These are phyloP conservation scores for Drosophila pandora DNA, from an alignment of 1,140 invertebrate species.

Conservation along the genomic window DNA sequence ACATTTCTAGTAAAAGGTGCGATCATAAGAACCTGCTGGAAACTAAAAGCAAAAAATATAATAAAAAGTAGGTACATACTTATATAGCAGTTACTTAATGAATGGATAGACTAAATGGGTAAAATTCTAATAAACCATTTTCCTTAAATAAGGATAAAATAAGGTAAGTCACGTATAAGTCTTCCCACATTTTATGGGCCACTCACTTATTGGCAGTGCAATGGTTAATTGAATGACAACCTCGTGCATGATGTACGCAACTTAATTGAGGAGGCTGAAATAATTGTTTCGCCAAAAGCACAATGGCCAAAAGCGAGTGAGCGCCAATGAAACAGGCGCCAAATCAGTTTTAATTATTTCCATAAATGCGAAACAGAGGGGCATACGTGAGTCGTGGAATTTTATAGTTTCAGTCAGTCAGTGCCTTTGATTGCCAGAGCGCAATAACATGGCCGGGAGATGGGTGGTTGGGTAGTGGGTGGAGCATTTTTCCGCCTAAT, in stretches of 20 bases:
- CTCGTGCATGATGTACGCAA: slow-evolving; percentile 50
- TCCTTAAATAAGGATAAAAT: neutral
- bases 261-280: slow-evolving; percentile 37
- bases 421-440: slow-evolving; percentile 68
- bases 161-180: slow-evolving; percentile 51
- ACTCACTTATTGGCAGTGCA: slow-evolving; percentile 48
- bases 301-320: slow-evolving; percentile 8
- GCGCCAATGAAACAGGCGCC: slow-evolving; percentile 50
- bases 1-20: neutral
- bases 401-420: slow-evolving; percentile 52
- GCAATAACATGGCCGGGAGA: slow-evolving; percentile 8
- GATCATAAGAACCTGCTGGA: neutral
- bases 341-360: slow-evolving; percentile 79
- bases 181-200: slow-evolving; percentile 46
- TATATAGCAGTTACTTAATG: no score
- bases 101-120: no score
- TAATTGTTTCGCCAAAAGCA: neutral
- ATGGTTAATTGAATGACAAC: slow-evolving; percentile 69
- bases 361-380: slow-evolving; percentile 54
- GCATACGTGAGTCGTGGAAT: slow-evolving; percentile 53
- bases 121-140: neutral
- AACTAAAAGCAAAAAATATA: neutral
- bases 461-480: slow-evolving; percentile 3
- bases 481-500: slow-evolving; percentile 59
- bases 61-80: no score